Conservation (phyloP, 2,113 vertebrate species). For the Gallinago jamesoni region DNA sequence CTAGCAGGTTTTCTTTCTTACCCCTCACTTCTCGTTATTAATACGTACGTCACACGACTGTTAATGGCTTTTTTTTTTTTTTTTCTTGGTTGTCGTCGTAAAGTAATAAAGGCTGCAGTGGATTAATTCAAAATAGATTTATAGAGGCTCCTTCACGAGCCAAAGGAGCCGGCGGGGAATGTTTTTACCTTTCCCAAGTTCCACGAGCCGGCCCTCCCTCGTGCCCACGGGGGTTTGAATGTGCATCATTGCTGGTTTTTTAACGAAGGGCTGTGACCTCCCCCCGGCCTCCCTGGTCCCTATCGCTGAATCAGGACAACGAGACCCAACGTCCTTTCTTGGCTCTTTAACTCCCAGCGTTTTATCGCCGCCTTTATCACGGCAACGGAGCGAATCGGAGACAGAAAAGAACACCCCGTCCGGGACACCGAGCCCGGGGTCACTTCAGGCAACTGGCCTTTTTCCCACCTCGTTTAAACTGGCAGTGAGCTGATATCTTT, state of each 20-base stretch:
- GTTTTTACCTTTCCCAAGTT: not conserved
- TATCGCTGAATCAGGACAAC: not conserved
- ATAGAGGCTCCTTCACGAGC: not conserved
- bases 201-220: not conserved
- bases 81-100: not conserved
- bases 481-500: not conserved
- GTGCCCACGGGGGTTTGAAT: not conserved
- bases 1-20: not conserved
- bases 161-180: not conserved
- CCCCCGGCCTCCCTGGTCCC: not conserved
- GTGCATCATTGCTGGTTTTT: not conserved
- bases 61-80: not conserved
- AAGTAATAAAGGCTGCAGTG: not conserved
- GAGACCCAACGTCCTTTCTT: not conserved
- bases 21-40: not conserved
- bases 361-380: not conserved
- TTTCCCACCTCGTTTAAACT: not conserved
- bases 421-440: not conserved
- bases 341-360: not conserved
- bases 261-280: not conserved
- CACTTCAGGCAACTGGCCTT: not conserved
- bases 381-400: not conserved
- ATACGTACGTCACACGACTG: not conserved
- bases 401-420: slow-evolving; percentile 4
- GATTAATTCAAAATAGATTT: not conserved